phyloP scores from a whole-genome alignment of 92 coral and sea anemone genomes.

The Zoanthus sociatus region DNA sequence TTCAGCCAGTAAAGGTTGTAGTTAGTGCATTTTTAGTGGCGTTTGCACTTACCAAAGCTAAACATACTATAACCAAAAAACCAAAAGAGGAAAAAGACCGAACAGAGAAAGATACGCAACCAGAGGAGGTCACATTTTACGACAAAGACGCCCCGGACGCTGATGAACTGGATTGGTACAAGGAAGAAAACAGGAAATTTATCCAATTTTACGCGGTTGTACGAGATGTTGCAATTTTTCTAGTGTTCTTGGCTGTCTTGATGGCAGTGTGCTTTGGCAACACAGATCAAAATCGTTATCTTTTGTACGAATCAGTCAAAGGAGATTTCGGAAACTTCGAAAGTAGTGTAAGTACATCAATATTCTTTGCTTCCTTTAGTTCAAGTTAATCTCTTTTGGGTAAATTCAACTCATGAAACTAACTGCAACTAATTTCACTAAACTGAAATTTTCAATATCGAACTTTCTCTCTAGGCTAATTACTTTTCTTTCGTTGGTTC shows the following conservation, averaged over 20 bases:
- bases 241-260: not conserved
- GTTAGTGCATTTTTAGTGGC: not conserved
- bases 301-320: not conserved
- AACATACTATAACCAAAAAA: no score
- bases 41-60: slow-evolving; percentile 3
- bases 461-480: no score
- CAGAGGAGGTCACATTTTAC: not conserved
- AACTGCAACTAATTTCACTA: no score
- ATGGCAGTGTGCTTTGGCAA: slow-evolving; percentile 18
- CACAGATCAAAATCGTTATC: not conserved
- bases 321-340: not conserved
- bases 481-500: no score
- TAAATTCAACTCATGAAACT: no score
- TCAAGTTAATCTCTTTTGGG: no score
- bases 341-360: no score
- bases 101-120: not conserved
- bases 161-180: slow-evolving; percentile 10
- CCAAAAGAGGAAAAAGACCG: not conserved
- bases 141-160: not conserved
- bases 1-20: slow-evolving; percentile 12
- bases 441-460: no score
- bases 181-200: slow-evolving; percentile 11
- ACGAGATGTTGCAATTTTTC: not conserved
- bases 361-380: no score
- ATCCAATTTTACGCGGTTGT: not conserved